phyloP scores from a whole-genome alignment of 2,888 invertebrate genomes.

The Stenurella melanura region DNA sequence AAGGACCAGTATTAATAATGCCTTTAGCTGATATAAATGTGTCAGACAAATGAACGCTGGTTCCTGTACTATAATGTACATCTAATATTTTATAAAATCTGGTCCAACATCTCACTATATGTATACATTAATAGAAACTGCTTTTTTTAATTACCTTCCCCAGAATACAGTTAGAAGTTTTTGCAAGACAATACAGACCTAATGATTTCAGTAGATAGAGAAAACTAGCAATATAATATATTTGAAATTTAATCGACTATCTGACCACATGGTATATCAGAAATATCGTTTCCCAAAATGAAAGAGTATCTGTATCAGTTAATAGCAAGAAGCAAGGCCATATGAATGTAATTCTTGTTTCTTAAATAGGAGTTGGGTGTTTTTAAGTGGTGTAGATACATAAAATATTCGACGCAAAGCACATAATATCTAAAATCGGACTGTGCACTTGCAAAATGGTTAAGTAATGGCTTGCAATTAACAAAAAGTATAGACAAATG shows the following conservation, averaged over 20 bases:
- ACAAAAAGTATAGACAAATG: conserved; percentile 41
- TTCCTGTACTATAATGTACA: no score
- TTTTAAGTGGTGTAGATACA: conserved; percentile 27
- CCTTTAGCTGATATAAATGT: no score
- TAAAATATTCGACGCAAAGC: conserved; percentile 40
- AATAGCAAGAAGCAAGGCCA: conserved; percentile 39
- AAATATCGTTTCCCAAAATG: neutral
- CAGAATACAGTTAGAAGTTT: no score
- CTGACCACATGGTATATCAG: conserved; percentile 5
- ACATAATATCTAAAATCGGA: conserved; percentile 44
- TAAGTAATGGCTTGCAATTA: conserved; percentile 37
- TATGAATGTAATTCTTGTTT: conserved; percentile 46
- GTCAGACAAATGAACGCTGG: no score
- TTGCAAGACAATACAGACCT: no score
- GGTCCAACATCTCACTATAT: no score
- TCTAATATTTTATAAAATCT: no score
- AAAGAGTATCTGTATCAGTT: neutral
- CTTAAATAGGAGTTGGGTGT: conserved; percentile 41
- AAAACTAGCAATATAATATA: no score
- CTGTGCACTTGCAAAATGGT: conserved; percentile 42
- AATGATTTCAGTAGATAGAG: no score
- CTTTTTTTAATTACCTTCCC: no score
- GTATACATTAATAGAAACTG: no score
- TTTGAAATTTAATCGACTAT: neutral
- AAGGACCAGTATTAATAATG: no score